Conservation (phyloP, 2,797 vertebrate species). For the Pangasius larnaudii region DNA sequence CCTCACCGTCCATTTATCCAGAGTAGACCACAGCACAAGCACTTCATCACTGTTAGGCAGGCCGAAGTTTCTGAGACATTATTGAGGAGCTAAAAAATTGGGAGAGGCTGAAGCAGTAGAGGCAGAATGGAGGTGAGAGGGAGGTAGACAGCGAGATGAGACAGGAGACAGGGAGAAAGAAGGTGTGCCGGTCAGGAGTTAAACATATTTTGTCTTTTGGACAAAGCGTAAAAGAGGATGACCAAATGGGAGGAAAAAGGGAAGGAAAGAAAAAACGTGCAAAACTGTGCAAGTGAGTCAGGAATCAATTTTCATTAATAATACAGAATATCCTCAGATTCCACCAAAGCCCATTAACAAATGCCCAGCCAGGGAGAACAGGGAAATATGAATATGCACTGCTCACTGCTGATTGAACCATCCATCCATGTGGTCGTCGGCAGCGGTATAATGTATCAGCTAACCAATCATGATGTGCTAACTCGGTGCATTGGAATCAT, state of each 20-base stretch:
- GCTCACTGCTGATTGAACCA: constrained; percentile 51
- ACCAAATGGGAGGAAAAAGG: neutral
- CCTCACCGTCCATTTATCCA: constrained; percentile 53
- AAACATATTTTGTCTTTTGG: neutral
- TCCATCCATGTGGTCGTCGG: constrained; percentile 36
- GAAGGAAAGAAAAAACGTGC: neutral
- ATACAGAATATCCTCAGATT: constrained; percentile 52
- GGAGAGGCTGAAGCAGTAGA: constrained; percentile 33
- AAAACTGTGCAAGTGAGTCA: constrained; percentile 55
- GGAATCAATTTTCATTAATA: constrained; percentile 63
- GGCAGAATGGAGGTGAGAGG: neutral
- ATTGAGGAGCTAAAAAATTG: constrained; percentile 23
- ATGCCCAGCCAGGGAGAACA: constrained; percentile 43
- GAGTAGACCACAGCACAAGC: constrained; percentile 27
- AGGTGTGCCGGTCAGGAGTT: neutral
- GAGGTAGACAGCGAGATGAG: neutral
- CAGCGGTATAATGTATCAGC: constrained; percentile 35
- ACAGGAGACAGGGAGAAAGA: neutral
- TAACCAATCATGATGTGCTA: constrained; percentile 44
- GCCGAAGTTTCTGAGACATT: constrained; percentile 47
- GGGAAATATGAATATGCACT: constrained; percentile 52
- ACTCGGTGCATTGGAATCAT: constrained; percentile 34
- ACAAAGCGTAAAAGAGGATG: constrained; percentile 35
- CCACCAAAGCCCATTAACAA: constrained; percentile 50
- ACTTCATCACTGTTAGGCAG: constrained; percentile 56